phyloP scores from a whole-genome alignment of 1,140 invertebrate genomes.

The Pteromalus puparum region DNA sequence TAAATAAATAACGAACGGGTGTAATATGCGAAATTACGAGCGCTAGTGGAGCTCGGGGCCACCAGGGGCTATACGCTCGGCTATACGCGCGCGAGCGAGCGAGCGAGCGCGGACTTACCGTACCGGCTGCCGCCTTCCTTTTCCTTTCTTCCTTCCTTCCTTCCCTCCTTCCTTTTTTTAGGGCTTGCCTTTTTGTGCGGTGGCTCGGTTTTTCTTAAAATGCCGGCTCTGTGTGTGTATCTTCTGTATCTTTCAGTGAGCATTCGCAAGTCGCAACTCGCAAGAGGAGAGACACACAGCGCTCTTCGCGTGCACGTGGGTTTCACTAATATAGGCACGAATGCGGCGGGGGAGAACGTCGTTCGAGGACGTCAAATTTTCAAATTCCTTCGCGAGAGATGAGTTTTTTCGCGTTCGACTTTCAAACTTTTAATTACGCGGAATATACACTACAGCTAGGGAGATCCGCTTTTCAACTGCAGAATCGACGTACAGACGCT shows the following conservation, averaged over 20 bases:
- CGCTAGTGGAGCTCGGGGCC: neutral
- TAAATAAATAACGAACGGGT: conserved; percentile 70
- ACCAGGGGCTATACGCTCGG: neutral
- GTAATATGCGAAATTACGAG: conserved; percentile 71
- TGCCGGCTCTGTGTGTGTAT: neutral
- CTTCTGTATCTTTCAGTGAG: neutral
- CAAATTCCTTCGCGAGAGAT: neutral
- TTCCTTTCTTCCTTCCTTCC: neutral
- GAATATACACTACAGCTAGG: too few species aligned
- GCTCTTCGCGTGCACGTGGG: neutral
- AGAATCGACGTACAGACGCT: neutral
- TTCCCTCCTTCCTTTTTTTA: neutral
- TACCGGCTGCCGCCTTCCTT: neutral
- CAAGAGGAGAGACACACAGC: neutral
- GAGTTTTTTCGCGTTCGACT: too few species aligned
- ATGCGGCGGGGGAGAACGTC: neutral
- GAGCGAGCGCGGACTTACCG: neutral
- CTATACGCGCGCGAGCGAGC: too few species aligned
- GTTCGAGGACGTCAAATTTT: neutral
- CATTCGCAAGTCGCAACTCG: too few species aligned
- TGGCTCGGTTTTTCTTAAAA: neutral
- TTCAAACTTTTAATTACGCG: too few species aligned
- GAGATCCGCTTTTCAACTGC: too few species aligned
- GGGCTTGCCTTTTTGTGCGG: conserved; percentile 38
- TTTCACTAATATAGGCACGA: neutral